These are phyloP conservation scores for Isoperla grammatica DNA, from an alignment of 2,888 invertebrate genomes.

Conservation along the genomic window DNA sequence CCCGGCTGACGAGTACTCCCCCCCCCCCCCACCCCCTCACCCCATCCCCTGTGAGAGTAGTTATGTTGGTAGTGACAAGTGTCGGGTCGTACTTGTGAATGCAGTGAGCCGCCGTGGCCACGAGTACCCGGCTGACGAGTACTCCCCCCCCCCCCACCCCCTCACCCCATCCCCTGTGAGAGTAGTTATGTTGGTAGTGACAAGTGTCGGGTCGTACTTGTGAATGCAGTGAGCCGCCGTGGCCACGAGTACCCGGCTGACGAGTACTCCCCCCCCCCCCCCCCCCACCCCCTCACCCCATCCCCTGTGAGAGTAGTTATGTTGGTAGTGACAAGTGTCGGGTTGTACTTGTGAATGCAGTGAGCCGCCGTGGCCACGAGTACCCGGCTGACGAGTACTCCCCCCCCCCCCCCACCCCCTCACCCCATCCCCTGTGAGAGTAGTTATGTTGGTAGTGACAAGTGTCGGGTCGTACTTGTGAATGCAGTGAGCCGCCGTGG, in stretches of 20 bases:
- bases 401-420: too few species aligned
- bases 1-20: slow-evolving; percentile 68
- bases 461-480: slow-evolving; percentile 52
- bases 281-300: too few species aligned
- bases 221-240: slow-evolving; percentile 82
- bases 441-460: too few species aligned
- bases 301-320: too few species aligned
- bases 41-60: too few species aligned
- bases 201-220: too few species aligned
- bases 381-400: slow-evolving; percentile 66
- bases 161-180: too few species aligned
- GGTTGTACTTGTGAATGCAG: slow-evolving; percentile 62
- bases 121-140: slow-evolving; percentile 63
- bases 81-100: slow-evolving; percentile 57
- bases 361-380: slow-evolving; percentile 78
- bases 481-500: slow-evolving; percentile 80
- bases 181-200: too few species aligned
- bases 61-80: too few species aligned
- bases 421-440: too few species aligned
- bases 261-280: slow-evolving; percentile 75
- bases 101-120: slow-evolving; percentile 80
- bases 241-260: slow-evolving; percentile 66
- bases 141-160: slow-evolving; percentile 84
- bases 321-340: too few species aligned
- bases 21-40: too few species aligned